phyloP scores from a whole-genome alignment of 2,888 invertebrate genomes.

The Oscheius sp. region DNA sequence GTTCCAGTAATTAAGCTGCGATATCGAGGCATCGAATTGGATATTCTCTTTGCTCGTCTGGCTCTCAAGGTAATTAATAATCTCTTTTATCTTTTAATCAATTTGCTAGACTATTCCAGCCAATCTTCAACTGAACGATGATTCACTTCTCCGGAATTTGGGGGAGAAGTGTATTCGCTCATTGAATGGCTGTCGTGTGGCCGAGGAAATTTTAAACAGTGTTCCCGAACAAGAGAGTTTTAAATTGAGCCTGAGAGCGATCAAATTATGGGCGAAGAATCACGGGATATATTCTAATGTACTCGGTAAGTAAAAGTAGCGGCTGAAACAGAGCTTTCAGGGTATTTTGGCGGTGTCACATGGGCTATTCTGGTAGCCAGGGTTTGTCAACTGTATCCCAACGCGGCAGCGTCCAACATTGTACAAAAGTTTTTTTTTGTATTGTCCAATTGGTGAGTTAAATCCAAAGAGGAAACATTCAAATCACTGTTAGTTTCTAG shows the following conservation, averaged over 20 bases:
- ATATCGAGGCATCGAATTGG: conserved; percentile 95
- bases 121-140: conserved; percentile 85
- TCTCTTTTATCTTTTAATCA: not conserved
- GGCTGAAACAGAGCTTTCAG: conserved; percentile 1
- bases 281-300: conserved; percentile 92
- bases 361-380: conserved; percentile 99
- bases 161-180: conserved; percentile 87
- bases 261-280: conserved; percentile 78
- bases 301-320: conserved; percentile 74
- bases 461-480: not conserved
- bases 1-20: conserved; percentile 99
- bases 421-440: conserved; percentile 98
- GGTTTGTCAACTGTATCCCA: conserved; percentile 96
- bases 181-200: conserved; percentile 84
- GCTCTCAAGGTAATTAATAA: conserved; percentile 77
- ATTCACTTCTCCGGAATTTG: conserved; percentile 89
- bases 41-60: conserved; percentile 93
- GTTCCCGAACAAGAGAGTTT: conserved; percentile 95
- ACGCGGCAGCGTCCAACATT: conserved; percentile 90
- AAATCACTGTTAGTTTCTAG: too few species aligned
- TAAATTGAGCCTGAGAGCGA: conserved; percentile 87
- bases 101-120: conserved; percentile 77
- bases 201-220: conserved; percentile 93
- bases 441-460: conserved; percentile 85
- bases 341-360: conserved; percentile 91